Percentiles rank a stretch among this genome's conserved stretches.
Evolutionary conservation across 2,888 invertebrate genomes (phyloP).

Genomic region (Gymnosoma rotundatum): DNA sequence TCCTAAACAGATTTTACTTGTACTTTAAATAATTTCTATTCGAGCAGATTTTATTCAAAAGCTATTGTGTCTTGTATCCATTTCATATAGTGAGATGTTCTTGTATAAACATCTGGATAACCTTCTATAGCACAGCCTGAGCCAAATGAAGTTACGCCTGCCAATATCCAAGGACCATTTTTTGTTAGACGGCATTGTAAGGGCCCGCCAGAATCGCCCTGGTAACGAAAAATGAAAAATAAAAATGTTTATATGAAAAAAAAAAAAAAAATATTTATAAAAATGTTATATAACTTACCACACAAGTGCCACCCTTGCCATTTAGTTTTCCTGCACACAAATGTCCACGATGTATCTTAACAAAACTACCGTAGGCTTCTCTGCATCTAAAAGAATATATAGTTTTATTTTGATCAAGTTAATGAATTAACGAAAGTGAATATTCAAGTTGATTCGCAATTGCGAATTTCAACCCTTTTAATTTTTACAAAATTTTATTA

Average conservation of each 20-base stretch:
- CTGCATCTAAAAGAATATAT: constrained; percentile 80
- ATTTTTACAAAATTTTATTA: too few species aligned
- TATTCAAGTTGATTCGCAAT: too few species aligned
- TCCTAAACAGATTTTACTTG: constrained; percentile 42
- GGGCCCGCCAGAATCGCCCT: constrained; percentile 96
- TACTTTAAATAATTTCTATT: constrained; percentile 44
- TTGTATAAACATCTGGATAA: constrained; percentile 94
- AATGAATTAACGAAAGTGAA: too few species aligned
- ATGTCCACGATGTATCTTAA: constrained; percentile 88
- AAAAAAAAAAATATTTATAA: neutral
- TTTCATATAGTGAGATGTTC: constrained; percentile 91
- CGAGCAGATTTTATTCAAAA: constrained; percentile 73
- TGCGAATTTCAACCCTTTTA: too few species aligned
- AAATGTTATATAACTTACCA: constrained; percentile 85
- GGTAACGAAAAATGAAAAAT: constrained; percentile 73
- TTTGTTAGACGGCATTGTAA: constrained; percentile 89
- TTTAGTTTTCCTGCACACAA: constrained; percentile 94
- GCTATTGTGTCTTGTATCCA: constrained; percentile 87
- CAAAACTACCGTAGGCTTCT: constrained; percentile 86
- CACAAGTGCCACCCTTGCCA: constrained; percentile 94
- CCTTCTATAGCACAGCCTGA: constrained; percentile 95
- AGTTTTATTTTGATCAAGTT: too few species aligned
- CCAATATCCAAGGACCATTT: constrained; percentile 93
- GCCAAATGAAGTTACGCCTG: constrained; percentile 95
- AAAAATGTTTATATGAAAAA: neutral